phyloP scores from a whole-genome alignment of 92 coral and sea anemone species.

The Zoanthus gigantus region DNA sequence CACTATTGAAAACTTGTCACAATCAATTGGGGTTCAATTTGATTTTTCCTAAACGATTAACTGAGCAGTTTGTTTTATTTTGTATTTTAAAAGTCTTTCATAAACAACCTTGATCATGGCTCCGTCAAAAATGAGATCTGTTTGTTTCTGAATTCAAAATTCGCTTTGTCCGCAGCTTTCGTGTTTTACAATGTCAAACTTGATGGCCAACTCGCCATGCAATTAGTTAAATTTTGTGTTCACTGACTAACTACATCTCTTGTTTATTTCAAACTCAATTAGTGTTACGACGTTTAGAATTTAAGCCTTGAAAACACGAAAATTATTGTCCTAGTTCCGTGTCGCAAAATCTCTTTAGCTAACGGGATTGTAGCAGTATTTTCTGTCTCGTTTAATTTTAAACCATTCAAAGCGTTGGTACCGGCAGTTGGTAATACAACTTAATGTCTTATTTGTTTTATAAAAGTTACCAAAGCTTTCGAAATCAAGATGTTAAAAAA shows the following conservation, averaged over 20 bases:
- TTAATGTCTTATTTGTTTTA: neutral
- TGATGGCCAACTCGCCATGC: neutral
- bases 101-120: neutral
- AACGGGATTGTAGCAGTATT: constrained; percentile 17
- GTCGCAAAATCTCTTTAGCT: neutral
- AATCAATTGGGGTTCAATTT: too few relatives aligned
- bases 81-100: too few relatives aligned
- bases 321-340: neutral
- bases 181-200: neutral
- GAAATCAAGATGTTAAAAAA: constrained; percentile 1
- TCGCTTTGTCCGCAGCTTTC: neutral
- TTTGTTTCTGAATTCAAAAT: neutral
- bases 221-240: neutral
- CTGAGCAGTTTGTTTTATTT: too few relatives aligned
- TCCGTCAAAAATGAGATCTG: neutral
- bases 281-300: neutral
- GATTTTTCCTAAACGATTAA: too few relatives aligned
- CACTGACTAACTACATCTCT: neutral
- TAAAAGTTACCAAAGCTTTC: neutral
- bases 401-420: neutral
- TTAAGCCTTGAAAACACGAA: neutral
- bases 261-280: neutral
- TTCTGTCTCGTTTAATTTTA: neutral
- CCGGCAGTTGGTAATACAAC: neutral
- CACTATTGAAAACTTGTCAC: neutral